Evolutionary conservation across 1,140 invertebrate genomes (phyloP).

Genomic region (Caenorhabditis inopinata): DNA sequence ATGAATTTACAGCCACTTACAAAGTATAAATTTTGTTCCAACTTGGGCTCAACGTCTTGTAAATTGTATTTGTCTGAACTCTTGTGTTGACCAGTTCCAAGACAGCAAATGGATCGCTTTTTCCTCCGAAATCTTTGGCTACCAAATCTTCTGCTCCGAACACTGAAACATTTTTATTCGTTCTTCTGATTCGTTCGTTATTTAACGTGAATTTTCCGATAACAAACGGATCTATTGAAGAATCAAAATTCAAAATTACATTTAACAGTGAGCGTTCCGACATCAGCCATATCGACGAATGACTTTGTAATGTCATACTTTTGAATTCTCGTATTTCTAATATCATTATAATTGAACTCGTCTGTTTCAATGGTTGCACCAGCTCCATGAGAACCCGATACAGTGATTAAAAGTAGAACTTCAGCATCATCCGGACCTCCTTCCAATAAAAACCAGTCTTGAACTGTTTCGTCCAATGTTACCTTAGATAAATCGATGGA

Average conservation of each 20-base stretch:
- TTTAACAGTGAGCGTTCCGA: constrained; percentile 84
- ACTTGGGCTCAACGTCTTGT: constrained; percentile 89
- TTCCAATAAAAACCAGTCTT: constrained; percentile 82
- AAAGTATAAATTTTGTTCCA: constrained; percentile 99
- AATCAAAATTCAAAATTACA: constrained; percentile 51
- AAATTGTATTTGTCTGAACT: constrained; percentile 95
- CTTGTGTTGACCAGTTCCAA: constrained; percentile 89
- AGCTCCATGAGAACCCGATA: constrained; percentile 81
- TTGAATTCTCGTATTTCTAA: constrained; percentile 64
- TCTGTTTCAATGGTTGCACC: constrained; percentile 52
- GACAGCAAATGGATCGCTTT: constrained; percentile 91
- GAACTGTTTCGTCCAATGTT: constrained; percentile 86
- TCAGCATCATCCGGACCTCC: constrained; percentile 72
- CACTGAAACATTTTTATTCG: too few relatives aligned
- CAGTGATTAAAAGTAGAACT: constrained; percentile 85
- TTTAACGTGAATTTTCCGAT: too few relatives aligned
- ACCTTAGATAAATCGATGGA: constrained; percentile 81
- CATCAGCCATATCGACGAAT: constrained; percentile 78
- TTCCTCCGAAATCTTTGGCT: constrained; percentile 84
- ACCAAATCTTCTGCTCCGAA: constrained; percentile 84
- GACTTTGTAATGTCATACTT: constrained; percentile 73
- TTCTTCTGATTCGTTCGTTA: too few relatives aligned
- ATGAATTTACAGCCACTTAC: constrained; percentile 72
- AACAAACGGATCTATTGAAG: too few relatives aligned
- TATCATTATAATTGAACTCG: constrained; percentile 70